A percentile compares a stretch with the other conserved stretches of the same genome.
These are phyloP conservation scores for Recurvirostra avosetta DNA, from an alignment of 2,113 vertebrate species.

Conservation along the genomic window DNA sequence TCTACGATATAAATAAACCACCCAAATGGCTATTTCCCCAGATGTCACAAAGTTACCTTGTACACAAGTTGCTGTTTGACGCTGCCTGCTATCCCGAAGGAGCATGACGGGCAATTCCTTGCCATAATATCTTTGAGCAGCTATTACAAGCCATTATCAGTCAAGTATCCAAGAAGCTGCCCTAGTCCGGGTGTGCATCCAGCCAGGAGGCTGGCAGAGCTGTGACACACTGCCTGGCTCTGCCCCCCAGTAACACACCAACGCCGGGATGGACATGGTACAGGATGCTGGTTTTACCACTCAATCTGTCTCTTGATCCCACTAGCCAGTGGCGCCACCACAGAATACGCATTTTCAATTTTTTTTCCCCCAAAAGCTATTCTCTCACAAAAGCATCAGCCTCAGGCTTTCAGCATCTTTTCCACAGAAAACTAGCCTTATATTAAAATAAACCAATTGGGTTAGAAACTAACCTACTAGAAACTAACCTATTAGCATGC, in stretches of 20 bases:
- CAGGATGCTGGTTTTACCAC: not conserved
- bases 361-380: not conserved
- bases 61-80: not conserved
- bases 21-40: not conserved
- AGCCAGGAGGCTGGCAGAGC: not conserved
- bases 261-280: fast-evolving
- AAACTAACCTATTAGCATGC: not conserved
- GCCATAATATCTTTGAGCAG: not conserved
- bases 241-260: not conserved
- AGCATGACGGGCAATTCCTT: not conserved
- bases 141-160: not conserved
- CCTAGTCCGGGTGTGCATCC: too few species aligned
- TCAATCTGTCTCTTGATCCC: not conserved
- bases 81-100: not conserved
- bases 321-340: not conserved
- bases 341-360: not conserved
- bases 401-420: not conserved
- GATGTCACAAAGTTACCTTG: fast-evolving
- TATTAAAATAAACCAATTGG: not conserved
- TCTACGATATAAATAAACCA: not conserved
- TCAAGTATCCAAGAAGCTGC: fast-evolving
- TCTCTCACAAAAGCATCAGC: not conserved
- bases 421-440: not conserved
- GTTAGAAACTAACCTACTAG: not conserved
- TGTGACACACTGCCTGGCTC: not conserved